phyloP scores from a whole-genome alignment of 2,113 vertebrate genomes.

The Todiramphus saurophagus region DNA sequence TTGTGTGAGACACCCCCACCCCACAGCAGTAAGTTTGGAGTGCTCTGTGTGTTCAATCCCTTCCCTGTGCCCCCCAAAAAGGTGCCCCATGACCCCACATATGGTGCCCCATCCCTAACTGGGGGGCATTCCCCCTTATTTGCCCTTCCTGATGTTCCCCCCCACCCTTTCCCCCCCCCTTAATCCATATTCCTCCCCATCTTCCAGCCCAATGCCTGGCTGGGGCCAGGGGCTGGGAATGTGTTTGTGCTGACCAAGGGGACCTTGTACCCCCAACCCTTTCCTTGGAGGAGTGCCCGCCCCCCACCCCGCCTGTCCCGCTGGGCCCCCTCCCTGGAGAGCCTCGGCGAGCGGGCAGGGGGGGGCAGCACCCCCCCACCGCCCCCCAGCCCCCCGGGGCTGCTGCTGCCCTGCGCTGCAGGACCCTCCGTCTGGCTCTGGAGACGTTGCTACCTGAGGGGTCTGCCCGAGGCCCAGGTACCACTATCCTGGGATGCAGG shows the following conservation, averaged over 20 bases:
- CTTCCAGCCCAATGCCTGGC: background rate
- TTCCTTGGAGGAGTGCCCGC: constrained; percentile 83
- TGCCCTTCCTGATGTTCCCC: too few species aligned
- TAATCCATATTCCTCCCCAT: too few species aligned
- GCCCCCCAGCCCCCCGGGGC: constrained; percentile 53
- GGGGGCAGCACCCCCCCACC: background rate
- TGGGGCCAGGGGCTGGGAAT: background rate
- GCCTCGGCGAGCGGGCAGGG: background rate
- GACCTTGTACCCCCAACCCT: constrained; percentile 75
- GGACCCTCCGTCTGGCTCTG: constrained; percentile 87
- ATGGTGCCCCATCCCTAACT: background rate
- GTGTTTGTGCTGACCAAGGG: constrained; percentile 85
- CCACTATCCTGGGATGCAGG: background rate
- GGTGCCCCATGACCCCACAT: too few species aligned
- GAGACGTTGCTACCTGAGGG: constrained; percentile 90
- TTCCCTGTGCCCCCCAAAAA: too few species aligned
- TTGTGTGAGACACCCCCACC: too few species aligned
- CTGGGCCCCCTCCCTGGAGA: constrained; percentile 78
- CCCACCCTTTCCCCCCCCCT: background rate
- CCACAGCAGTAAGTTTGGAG: too few species aligned
- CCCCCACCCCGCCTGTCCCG: constrained; percentile 76
- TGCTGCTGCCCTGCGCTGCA: constrained; percentile 80
- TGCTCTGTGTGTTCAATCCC: background rate
- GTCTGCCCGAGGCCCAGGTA: constrained; percentile 86
- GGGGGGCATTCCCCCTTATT: background rate